Evolutionary conservation across 2,888 invertebrate genomes (phyloP).

Genomic region (Eupithecia dodoneata): DNA sequence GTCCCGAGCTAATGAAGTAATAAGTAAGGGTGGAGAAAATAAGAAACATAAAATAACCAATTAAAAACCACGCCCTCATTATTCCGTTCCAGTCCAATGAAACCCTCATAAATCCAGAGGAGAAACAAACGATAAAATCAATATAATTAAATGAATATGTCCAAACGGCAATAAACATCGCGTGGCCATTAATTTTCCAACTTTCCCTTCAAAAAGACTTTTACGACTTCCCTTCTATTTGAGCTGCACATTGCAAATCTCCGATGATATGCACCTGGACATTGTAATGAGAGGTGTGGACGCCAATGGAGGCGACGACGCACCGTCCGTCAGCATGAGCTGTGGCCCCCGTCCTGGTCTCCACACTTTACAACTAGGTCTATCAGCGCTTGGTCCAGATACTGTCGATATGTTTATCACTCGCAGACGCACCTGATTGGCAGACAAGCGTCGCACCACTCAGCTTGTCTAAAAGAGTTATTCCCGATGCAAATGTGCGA

Average conservation of each 20-base stretch:
- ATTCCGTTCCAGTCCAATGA: constrained; percentile 22
- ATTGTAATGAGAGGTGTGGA: constrained; percentile 55
- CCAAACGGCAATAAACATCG: constrained; percentile 44
- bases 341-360: constrained; percentile 14
- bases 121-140: constrained; percentile 38
- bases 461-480: constrained; percentile 39
- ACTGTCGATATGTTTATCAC: constrained; percentile 39
- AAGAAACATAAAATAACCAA: constrained; percentile 12
- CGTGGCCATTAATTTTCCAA: constrained; percentile 52
- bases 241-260: constrained; percentile 54
- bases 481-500: constrained; percentile 37
- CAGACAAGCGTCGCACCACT: constrained; percentile 40
- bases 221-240: constrained; percentile 56
- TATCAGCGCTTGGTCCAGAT: constrained; percentile 42
- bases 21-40: constrained; percentile 25
- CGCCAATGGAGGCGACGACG: neutral
- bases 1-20: constrained; percentile 27
- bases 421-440: constrained; percentile 39
- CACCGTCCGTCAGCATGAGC: constrained; percentile 31
- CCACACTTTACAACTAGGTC: constrained; percentile 17
- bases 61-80: constrained; percentile 22
- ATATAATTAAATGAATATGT: constrained; percentile 43
- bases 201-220: constrained; percentile 53
- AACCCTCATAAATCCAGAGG: constrained; percentile 29
- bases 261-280: constrained; percentile 43